Evolutionary conservation across 2,797 vertebrate genomes (phyloP), one percentile per base, ranked within the genome.

Genomic region (Manis javanica): DNA sequence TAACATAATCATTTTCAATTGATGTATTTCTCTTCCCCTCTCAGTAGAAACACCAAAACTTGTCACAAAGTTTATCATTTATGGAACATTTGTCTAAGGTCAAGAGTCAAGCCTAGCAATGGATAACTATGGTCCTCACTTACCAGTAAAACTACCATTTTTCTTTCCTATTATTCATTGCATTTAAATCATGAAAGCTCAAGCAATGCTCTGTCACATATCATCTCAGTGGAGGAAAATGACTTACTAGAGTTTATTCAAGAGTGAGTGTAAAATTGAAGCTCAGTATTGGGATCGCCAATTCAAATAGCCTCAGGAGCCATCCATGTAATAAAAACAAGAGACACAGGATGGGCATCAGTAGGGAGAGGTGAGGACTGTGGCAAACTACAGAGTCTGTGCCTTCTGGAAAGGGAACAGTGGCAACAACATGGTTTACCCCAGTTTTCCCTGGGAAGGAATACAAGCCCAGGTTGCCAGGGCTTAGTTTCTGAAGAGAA

Each of bases 181-280:
- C 23, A 75, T 72, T 77, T 81, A 93, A 90, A 82, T 63, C 46
- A 61, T 77, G 23, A 74, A 83, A 92, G 57, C 29, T 89, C 49
- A 57, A 94, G 37, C 31, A 77, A 57, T 64, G 10, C 14, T n/a
- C 39, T 75, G 15, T 55, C 34, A 46, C 29, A n/a, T 68, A 46
- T 37, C n/a, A 78, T n/a, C 68, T 18, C 16, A 34, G 53, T 6
- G 2, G 15, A 4, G 9, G 13, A 19, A 0, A 7, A 63, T 14
- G 15, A 69, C 10, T 15, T 29, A 81, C 24, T 29, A 34, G 39
- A 91, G 21, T 46, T 91, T 23, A 64, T 57, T 57, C 39, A 83
- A 92, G 87, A 75, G 5, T 72, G 71, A 92, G 6, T 37, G 7
- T 10, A 79, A 49, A 91, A 89, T 18, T 53, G 57, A 79, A 79